Conservation (phyloP, 2,113 vertebrate species). For the Cyphomyrus discorhynchus region DNA sequence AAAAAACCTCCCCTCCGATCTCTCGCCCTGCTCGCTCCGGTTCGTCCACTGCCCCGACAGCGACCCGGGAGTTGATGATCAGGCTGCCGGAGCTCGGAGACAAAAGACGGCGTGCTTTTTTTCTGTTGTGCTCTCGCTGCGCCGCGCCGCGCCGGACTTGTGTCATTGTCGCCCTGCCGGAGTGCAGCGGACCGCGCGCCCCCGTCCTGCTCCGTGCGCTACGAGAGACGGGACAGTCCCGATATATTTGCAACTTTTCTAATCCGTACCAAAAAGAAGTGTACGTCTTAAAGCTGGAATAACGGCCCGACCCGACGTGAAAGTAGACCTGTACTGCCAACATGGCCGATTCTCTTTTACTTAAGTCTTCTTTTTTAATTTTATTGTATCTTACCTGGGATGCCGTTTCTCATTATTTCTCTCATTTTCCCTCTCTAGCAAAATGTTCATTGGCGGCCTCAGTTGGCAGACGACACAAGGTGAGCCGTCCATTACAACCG, state of each 20-base stretch:
- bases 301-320: conserved; percentile 52
- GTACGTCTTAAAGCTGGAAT: conserved; percentile 42
- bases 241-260: conserved; percentile 49
- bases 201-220: conserved; percentile 41
- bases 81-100: conserved; percentile 52
- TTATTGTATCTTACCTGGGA: conserved; percentile 26
- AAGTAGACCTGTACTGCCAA: conserved; percentile 52
- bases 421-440: conserved; percentile 68
- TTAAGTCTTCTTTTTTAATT: conserved; percentile 48
- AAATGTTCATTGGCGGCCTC: conserved; percentile 93
- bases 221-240: conserved; percentile 36
- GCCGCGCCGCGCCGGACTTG: conserved; percentile 46
- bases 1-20: conserved; percentile 14
- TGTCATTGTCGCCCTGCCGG: conserved; percentile 23
- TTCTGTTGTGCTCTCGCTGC: conserved; percentile 29
- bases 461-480: conserved; percentile 95
- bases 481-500: conserved; percentile 64
- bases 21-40: conserved; percentile 26
- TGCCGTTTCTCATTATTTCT: conserved; percentile 36
- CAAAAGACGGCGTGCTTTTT: conserved; percentile 58
- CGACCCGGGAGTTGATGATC: conserved; percentile 57
- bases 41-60: conserved; percentile 30
- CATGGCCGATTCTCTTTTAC: conserved; percentile 67
- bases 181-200: conserved; percentile 37
- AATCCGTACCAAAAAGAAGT: conserved; percentile 33